Conservation (phyloP, 1,140 invertebrate species). For the Varroa destructor region DNA sequence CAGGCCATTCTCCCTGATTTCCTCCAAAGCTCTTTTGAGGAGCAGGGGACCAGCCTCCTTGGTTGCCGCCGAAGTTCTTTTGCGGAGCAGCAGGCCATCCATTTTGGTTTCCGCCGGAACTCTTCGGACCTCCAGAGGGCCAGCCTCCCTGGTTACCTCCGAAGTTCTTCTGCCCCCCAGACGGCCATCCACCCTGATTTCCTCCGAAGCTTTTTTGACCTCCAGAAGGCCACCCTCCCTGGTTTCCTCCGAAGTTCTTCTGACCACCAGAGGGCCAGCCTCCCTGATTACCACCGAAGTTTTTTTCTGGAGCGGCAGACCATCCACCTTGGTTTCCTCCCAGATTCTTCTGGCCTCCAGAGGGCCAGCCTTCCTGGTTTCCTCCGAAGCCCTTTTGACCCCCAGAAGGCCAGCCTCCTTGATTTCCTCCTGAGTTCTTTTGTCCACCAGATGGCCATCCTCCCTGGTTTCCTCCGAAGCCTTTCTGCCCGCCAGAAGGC, state of each 20-base stretch:
- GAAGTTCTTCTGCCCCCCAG: background rate
- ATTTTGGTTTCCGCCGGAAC: background rate
- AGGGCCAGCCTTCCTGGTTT: constrained; percentile 2
- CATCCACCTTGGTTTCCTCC: constrained; percentile 14
- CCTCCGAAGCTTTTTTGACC: background rate
- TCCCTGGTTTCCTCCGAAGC: background rate
- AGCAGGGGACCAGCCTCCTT: background rate
- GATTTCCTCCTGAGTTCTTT: background rate
- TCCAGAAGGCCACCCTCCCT: constrained; percentile 1
- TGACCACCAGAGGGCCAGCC: constrained; percentile 3
- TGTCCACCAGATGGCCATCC: background rate
- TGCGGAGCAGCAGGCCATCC: constrained; percentile 17
- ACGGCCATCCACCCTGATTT: constrained; percentile 4
- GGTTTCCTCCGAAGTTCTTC: constrained; percentile 10
- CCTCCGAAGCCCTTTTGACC: background rate
- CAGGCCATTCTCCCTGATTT: background rate
- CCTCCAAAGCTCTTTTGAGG: background rate
- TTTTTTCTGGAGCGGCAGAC: constrained; percentile 8
- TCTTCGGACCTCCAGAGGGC: background rate
- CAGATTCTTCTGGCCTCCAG: background rate
- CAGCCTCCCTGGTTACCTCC: constrained; percentile 16
- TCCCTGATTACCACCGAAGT: constrained; percentile 2
- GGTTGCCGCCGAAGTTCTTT: constrained; percentile 10
- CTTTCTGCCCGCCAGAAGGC: background rate
- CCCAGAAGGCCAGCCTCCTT: background rate